Evolutionary conservation across 2,888 invertebrate species (phyloP).

Genomic region (Scaptodrosophila latifasciaeformis): DNA sequence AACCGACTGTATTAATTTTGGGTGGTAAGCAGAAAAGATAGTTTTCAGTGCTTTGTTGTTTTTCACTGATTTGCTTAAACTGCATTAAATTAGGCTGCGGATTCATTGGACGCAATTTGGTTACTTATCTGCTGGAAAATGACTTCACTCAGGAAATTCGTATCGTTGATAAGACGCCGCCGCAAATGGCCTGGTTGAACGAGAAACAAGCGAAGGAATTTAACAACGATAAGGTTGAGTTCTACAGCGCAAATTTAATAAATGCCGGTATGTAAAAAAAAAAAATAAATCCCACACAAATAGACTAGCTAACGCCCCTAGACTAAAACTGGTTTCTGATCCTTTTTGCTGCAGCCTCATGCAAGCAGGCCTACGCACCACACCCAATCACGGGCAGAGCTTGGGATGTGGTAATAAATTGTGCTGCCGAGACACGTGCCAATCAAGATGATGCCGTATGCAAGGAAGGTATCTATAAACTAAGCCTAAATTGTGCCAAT

Average conservation of each 20-base stretch:
- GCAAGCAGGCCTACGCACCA: slow-evolving; percentile 83
- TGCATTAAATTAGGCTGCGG: slow-evolving; percentile 84
- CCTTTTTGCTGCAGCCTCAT: slow-evolving; percentile 80
- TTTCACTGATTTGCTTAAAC: slow-evolving; percentile 19
- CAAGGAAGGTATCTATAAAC: slow-evolving; percentile 89
- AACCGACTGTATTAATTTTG: slow-evolving; percentile 73
- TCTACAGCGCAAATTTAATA: slow-evolving; percentile 93
- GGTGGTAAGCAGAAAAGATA: slow-evolving; percentile 65
- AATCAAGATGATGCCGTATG: slow-evolving; percentile 93
- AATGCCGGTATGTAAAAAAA: slow-evolving; percentile 82
- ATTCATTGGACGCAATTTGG: slow-evolving; percentile 92
- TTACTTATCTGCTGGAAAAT: slow-evolving; percentile 86
- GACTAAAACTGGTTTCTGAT: slow-evolving; percentile 47
- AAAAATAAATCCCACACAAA: no score
- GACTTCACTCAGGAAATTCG: slow-evolving; percentile 84
- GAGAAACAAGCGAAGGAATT: slow-evolving; percentile 83
- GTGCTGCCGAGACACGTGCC: slow-evolving; percentile 92
- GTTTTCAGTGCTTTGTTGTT: no score
- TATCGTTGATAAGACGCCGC: slow-evolving; percentile 94
- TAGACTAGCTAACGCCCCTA: background rate
- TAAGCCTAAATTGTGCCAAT: slow-evolving; percentile 88
- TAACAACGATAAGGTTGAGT: slow-evolving; percentile 86
- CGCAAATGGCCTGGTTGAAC: slow-evolving; percentile 93
- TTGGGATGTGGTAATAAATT: slow-evolving; percentile 90
- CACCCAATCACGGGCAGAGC: slow-evolving; percentile 76